A percentile compares a stretch with the other conserved stretches of the same genome.
Conservation (phyloP, 1,140 invertebrate genomes). For the Trachymyrmex septentrionalis region DNA sequence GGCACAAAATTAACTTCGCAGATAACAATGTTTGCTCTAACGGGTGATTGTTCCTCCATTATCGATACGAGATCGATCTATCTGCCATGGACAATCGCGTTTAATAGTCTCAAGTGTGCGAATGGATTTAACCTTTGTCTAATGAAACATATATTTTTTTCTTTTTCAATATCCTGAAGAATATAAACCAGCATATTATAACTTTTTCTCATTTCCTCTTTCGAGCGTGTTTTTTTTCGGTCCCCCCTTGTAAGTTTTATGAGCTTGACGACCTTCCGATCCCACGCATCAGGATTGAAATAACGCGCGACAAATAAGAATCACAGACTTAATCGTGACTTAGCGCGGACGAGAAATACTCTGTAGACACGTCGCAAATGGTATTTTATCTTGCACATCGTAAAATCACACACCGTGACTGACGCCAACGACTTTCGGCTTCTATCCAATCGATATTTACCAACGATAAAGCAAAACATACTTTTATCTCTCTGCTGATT, state of each 20-base stretch:
- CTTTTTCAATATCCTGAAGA: too few species aligned
- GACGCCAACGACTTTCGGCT: constrained; percentile 19
- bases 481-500: neutral
- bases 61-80: constrained; percentile 11
- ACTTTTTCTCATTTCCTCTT: neutral
- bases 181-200: neutral
- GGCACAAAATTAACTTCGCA: neutral
- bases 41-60: constrained; percentile 9
- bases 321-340: constrained; percentile 9
- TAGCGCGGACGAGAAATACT: constrained; percentile 1
- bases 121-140: neutral
- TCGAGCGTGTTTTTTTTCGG: neutral
- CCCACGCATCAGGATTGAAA: constrained; percentile 7
- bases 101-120: neutral
- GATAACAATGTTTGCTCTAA: constrained; percentile 31
- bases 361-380: neutral
- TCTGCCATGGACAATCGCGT: neutral
- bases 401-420: neutral
- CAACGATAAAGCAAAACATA: constrained; percentile 8
- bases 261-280: constrained; percentile 44
- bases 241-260: constrained; percentile 10
- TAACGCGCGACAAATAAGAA: constrained; percentile 27
- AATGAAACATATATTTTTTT: too few species aligned
- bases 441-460: constrained; percentile 16
- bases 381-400: constrained; percentile 26